phyloP scores from a whole-genome alignment of 2,797 vertebrate genomes.

The Anguilla pacifica region DNA sequence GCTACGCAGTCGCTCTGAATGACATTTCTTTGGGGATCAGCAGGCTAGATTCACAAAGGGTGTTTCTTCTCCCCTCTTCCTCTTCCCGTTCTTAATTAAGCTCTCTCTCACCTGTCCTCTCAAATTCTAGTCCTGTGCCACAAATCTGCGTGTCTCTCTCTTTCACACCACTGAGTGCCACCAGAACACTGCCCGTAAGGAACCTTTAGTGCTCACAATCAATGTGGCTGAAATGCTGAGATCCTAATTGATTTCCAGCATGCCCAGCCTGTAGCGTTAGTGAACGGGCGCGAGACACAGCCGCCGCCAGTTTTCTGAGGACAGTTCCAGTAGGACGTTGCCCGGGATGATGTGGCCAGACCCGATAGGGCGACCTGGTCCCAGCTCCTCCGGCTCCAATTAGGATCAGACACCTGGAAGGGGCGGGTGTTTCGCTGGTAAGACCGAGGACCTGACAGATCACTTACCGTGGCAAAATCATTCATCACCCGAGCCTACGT shows the following conservation, averaged over 20 bases:
- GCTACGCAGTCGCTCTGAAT: neutral
- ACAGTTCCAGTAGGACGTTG: neutral
- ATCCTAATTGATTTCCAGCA: slow-evolving; percentile 43
- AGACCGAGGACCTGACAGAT: slow-evolving; percentile 49
- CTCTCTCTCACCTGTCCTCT: neutral
- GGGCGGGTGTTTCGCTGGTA: neutral
- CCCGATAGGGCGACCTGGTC: neutral
- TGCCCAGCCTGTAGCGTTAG: slow-evolving; percentile 39
- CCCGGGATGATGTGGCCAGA: slow-evolving; percentile 17
- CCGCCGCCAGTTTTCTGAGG: slow-evolving; percentile 16
- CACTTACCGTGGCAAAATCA: slow-evolving; percentile 71
- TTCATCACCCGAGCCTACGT: slow-evolving; percentile 62
- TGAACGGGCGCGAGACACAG: slow-evolving; percentile 16
- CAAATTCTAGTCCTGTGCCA: neutral
- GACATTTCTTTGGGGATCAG: neutral
- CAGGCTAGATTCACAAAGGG: neutral
- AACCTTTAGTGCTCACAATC: slow-evolving; percentile 6
- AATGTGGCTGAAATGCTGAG: neutral
- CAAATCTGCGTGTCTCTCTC: neutral
- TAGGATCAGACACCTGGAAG: neutral
- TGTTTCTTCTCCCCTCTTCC: neutral
- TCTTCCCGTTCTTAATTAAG: neutral
- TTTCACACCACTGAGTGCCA: neutral
- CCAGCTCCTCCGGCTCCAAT: neutral
- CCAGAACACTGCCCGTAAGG: neutral